Percentiles rank a stretch among this genome's conserved stretches.
Conservation (phyloP, 1,140 invertebrate species). For the Musca vetustissima region DNA sequence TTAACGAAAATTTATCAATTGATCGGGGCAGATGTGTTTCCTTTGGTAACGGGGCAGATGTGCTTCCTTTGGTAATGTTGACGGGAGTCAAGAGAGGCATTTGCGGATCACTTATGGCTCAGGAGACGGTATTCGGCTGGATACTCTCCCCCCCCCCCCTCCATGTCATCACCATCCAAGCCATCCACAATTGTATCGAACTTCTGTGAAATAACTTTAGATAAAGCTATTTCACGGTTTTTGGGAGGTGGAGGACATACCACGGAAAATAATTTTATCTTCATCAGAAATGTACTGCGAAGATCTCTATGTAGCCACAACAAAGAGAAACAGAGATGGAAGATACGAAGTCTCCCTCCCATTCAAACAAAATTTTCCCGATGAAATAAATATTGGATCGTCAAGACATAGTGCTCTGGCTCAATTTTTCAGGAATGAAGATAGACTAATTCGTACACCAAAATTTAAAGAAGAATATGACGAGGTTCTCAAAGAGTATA, state of each 20-base stretch:
- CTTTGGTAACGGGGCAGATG: too few species aligned
- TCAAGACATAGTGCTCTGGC: neutral
- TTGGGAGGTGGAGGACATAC: conserved; percentile 3
- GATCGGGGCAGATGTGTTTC: too few species aligned
- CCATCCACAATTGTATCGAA: neutral
- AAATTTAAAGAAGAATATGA: too few species aligned
- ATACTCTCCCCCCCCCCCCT: neutral
- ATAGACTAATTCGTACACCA: neutral
- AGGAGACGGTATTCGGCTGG: neutral
- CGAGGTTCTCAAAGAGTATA: neutral
- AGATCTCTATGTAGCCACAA: neutral
- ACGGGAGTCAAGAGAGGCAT: neutral
- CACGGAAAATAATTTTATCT: neutral
- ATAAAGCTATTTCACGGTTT: neutral
- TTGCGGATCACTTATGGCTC: neutral
- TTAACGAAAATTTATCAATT: neutral
- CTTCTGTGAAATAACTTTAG: neutral
- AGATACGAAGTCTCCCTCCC: neutral
- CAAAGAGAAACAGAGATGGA: neutral
- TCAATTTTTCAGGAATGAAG: neutral
- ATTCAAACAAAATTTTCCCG: neutral
- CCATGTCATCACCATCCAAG: neutral
- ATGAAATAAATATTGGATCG: neutral
- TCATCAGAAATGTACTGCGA: neutral
- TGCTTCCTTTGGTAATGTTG: neutral